Conservation (phyloP, 2,797 vertebrate species). For the Tangara arthus region DNA sequence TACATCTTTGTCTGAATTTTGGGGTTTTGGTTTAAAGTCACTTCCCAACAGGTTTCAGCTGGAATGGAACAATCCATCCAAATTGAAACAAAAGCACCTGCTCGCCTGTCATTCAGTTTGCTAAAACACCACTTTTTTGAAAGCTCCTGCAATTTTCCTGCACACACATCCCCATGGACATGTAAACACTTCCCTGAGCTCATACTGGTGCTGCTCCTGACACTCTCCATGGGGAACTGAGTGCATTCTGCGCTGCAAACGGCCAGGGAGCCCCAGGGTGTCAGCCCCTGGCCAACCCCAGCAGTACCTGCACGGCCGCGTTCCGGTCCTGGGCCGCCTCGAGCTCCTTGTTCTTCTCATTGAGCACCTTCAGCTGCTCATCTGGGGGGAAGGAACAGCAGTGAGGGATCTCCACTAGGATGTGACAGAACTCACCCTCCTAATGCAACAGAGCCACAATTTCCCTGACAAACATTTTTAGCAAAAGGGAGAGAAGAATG, state of each 20-base stretch:
- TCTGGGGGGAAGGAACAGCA: slow-evolving; percentile 65
- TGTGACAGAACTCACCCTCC: background rate
- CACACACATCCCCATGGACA: rapidly evolving
- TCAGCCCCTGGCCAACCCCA: background rate
- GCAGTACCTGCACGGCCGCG: slow-evolving; percentile 82
- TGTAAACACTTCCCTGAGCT: background rate
- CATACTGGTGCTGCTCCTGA: background rate
- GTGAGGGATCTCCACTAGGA: background rate
- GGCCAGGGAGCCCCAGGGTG: background rate
- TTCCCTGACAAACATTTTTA: too few relatives aligned
- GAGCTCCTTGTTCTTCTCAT: slow-evolving; percentile 85
- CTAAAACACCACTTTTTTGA: background rate
- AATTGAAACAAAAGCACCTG: background rate
- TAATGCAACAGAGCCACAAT: background rate
- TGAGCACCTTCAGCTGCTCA: slow-evolving; percentile 80
- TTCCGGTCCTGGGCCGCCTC: slow-evolving; percentile 78
- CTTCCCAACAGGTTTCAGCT: background rate
- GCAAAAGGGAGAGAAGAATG: too few relatives aligned
- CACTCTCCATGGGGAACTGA: background rate
- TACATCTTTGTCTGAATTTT: background rate
- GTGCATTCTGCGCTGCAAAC: background rate
- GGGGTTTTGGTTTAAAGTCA: background rate
- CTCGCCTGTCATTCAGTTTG: background rate
- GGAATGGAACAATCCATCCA: background rate
- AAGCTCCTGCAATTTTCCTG: background rate